A percentile compares a stretch with the other conserved stretches of the same genome.
phyloP scores from a whole-genome alignment of 2,888 invertebrate genomes.

The Trichopria drosophilae region DNA sequence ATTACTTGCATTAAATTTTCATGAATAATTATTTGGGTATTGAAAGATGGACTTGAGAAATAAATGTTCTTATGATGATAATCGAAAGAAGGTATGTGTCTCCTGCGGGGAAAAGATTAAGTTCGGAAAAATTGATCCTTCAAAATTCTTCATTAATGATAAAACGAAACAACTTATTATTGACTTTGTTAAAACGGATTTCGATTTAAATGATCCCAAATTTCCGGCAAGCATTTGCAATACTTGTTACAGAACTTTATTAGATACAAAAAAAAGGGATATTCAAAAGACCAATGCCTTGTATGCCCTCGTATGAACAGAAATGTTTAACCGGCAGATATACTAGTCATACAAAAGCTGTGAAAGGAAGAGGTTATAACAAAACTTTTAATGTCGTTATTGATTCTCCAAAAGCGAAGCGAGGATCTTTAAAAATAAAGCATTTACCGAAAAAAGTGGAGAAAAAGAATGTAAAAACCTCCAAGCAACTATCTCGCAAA shows the following conservation, averaged over 20 bases:
- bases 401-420: background rate
- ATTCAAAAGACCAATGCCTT: constrained; percentile 1
- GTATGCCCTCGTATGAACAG: background rate
- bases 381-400: constrained; percentile 3
- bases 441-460: background rate
- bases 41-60: no score
- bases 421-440: background rate
- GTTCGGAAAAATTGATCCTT: no score
- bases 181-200: no score
- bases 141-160: no score
- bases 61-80: no score
- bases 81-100: no score
- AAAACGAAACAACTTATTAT: no score
- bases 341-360: background rate
- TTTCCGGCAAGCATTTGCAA: background rate
- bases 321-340: background rate
- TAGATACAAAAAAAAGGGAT: constrained; percentile 1
- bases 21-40: no score
- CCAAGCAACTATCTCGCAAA: background rate
- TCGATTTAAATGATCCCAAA: background rate
- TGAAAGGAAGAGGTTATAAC: background rate
- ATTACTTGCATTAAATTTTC: no score
- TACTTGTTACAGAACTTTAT: background rate
- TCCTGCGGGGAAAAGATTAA: no score
- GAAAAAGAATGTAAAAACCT: background rate